Evolutionary conservation across 2,888 invertebrate genomes (phyloP).

Genomic region (Apotomis turbidana): DNA sequence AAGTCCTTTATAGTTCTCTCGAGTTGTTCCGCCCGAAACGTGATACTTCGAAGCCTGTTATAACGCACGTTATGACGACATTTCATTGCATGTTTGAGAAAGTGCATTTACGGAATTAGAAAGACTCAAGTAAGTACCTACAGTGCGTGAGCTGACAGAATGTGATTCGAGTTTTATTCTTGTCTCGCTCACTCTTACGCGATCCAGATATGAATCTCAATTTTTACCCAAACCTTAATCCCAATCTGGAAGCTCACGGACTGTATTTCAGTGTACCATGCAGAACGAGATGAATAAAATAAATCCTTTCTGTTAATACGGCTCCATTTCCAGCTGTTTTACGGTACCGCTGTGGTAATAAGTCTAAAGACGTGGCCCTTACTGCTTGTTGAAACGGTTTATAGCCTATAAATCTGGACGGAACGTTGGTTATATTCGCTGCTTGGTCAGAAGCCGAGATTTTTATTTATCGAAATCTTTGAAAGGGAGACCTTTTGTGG

Average conservation of each 20-base stretch:
- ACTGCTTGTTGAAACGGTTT: constrained; percentile 72
- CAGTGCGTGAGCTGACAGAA: too few species aligned
- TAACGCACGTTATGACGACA: too few species aligned
- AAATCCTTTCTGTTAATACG: constrained; percentile 1
- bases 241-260: background rate
- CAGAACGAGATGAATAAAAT: constrained; percentile 19
- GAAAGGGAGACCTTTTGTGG: constrained; percentile 46
- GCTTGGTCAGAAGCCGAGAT: constrained; percentile 62
- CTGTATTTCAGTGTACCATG: background rate
- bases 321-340: constrained; percentile 29
- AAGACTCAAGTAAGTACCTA: too few species aligned
- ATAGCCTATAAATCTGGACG: constrained; percentile 69
- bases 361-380: constrained; percentile 66
- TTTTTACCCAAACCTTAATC: too few species aligned
- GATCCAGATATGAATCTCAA: too few species aligned
- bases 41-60: too few species aligned
- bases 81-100: too few species aligned
- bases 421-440: constrained; percentile 59
- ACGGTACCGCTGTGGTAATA: constrained; percentile 53
- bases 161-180: too few species aligned
- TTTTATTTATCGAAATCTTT: constrained; percentile 58
- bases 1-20: too few species aligned
- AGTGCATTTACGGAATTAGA: too few species aligned
- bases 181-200: too few species aligned
- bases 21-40: too few species aligned